phyloP scores from a whole-genome alignment of 1,140 invertebrate genomes.

The Saxidomus purpurata region DNA sequence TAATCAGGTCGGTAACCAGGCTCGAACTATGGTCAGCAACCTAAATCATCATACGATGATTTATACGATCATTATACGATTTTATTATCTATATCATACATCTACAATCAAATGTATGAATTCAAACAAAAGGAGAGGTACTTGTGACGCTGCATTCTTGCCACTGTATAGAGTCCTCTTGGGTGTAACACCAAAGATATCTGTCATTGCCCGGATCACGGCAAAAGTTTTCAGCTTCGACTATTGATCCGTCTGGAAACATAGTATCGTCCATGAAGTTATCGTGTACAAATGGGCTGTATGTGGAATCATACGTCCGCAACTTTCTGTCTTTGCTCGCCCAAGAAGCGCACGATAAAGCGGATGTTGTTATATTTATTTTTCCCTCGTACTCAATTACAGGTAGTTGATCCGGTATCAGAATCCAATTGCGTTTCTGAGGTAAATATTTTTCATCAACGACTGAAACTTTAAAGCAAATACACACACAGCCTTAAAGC shows the following conservation, averaged over 20 bases:
- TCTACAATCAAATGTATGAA: no score
- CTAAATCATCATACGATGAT: no score
- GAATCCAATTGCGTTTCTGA: background rate
- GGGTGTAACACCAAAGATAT: conserved; percentile 1
- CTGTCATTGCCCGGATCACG: background rate
- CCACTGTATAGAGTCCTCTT: background rate
- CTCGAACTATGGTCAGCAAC: no score
- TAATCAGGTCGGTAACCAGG: no score
- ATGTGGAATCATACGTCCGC: no score
- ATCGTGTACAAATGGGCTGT: background rate
- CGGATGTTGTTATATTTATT: background rate
- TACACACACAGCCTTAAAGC: no score
- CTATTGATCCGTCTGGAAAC: background rate
- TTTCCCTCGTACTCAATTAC: background rate
- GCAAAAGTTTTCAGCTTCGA: conserved; percentile 2
- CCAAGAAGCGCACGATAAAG: background rate
- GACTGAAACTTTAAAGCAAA: background rate
- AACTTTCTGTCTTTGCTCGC: background rate
- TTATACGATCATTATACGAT: no score
- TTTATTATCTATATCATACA: no score
- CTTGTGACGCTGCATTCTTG: conserved; percentile 1
- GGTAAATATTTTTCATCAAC: background rate
- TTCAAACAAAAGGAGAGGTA: no score
- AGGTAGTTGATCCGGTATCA: background rate
- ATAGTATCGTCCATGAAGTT: background rate